Percentiles rank a stretch among this genome's conserved stretches.
Conservation (phyloP, 2,113 vertebrate genomes). For the Indicator indicator region DNA sequence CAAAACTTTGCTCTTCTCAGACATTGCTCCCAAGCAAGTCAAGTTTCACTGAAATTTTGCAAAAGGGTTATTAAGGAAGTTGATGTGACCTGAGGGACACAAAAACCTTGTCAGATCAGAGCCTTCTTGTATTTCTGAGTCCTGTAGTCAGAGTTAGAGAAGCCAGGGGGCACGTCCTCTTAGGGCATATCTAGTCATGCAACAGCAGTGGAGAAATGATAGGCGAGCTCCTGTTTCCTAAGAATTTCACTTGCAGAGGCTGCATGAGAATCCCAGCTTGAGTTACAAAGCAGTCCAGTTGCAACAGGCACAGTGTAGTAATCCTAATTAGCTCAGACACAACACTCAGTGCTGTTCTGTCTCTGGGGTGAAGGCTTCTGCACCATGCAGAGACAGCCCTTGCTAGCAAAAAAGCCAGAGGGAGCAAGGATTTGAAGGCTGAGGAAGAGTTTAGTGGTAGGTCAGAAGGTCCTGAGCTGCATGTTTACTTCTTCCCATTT, state of each 20-base stretch:
- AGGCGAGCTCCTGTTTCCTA: not conserved
- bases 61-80: not conserved
- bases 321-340: not conserved
- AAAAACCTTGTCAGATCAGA: constrained; percentile 3
- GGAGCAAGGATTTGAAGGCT: not conserved
- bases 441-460: not conserved
- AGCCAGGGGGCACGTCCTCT: not conserved
- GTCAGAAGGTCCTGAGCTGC: not conserved
- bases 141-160: not conserved
- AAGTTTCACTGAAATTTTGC: constrained; percentile 1
- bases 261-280: not conserved
- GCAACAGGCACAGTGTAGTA: not conserved
- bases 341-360: not conserved
- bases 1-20: not conserved
- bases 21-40: not conserved
- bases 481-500: not conserved
- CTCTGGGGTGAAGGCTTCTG: not conserved
- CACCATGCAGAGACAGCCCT: not conserved
- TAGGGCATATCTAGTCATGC: not conserved
- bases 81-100: not conserved
- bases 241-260: not conserved
- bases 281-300: not conserved
- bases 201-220: not conserved
- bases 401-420: not conserved
- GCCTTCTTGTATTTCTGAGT: not conserved